Percentiles rank a stretch among this genome's conserved stretches.
Conservation (phyloP, 2,797 vertebrate genomes). For the Sebastes steindachneri region DNA sequence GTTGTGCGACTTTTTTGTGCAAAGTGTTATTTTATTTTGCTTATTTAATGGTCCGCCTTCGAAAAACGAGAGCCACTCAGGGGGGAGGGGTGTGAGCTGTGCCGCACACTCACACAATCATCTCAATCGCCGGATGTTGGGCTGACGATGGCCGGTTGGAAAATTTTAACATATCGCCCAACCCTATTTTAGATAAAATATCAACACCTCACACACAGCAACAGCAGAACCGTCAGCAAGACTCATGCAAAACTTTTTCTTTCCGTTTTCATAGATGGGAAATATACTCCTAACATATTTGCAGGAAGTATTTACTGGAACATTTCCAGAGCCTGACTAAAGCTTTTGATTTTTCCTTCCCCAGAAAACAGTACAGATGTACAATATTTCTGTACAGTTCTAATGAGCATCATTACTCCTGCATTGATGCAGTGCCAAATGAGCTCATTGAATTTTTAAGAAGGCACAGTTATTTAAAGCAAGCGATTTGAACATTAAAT, state of each 20-base stretch:
- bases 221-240: neutral
- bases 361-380: constrained; percentile 56
- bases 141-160: too few species aligned
- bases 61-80: too few species aligned
- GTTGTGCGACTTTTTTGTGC: too few species aligned
- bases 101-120: too few species aligned
- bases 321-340: constrained; percentile 24
- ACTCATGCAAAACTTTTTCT: neutral
- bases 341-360: constrained; percentile 41
- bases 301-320: constrained; percentile 48
- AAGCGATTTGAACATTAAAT: constrained; percentile 75
- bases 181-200: neutral
- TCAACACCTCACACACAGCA: neutral
- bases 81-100: too few species aligned
- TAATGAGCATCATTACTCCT: constrained; percentile 80
- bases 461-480: constrained; percentile 80
- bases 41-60: too few species aligned
- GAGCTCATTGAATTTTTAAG: constrained; percentile 76
- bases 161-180: too few species aligned
- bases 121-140: too few species aligned
- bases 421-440: constrained; percentile 75
- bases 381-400: constrained; percentile 69
- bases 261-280: neutral
- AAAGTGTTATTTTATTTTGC: too few species aligned
- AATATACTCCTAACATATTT: constrained; percentile 16